A percentile compares a stretch with the other conserved stretches of the same genome.
phyloP scores from a whole-genome alignment of 2,797 vertebrate genomes.

The Dendrocincla tyrannina region DNA sequence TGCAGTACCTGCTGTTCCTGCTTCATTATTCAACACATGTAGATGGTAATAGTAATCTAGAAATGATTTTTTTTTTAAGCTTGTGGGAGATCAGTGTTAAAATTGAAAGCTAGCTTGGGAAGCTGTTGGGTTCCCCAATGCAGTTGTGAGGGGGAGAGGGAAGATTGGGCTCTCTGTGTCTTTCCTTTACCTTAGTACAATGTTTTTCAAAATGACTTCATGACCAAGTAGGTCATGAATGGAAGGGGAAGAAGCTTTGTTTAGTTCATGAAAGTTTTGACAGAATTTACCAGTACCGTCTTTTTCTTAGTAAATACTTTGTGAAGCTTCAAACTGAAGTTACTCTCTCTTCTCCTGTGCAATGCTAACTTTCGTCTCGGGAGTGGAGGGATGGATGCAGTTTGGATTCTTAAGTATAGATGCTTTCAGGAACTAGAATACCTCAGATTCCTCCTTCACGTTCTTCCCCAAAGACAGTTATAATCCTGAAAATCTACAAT shows the following conservation, averaged over 20 bases:
- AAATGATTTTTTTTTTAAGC: not conserved
- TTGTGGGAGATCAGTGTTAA: not conserved
- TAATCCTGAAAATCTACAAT: not conserved
- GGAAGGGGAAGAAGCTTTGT: not conserved
- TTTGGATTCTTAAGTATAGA: not conserved
- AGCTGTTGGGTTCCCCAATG: not conserved
- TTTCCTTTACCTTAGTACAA: not conserved
- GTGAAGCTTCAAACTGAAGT: not conserved
- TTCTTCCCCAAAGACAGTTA: not conserved
- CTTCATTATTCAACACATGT: not conserved
- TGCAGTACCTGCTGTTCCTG: not conserved
- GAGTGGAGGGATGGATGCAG: not conserved
- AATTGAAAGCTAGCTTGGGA: not conserved
- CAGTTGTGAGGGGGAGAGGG: not conserved
- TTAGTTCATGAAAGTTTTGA: not conserved
- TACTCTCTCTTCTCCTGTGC: not conserved
- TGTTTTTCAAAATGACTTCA: not conserved
- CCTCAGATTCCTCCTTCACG: not conserved
- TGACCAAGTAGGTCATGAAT: not conserved
- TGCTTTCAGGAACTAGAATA: not conserved
- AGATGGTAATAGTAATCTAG: not conserved
- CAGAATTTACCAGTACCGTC: not conserved
- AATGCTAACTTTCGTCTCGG: not conserved
- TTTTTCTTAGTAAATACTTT: not conserved
- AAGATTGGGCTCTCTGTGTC: not conserved